Base-by-base conservation (phyloP, 2,797 vertebrate genomes). In the Coluber constrictor region DNA sequence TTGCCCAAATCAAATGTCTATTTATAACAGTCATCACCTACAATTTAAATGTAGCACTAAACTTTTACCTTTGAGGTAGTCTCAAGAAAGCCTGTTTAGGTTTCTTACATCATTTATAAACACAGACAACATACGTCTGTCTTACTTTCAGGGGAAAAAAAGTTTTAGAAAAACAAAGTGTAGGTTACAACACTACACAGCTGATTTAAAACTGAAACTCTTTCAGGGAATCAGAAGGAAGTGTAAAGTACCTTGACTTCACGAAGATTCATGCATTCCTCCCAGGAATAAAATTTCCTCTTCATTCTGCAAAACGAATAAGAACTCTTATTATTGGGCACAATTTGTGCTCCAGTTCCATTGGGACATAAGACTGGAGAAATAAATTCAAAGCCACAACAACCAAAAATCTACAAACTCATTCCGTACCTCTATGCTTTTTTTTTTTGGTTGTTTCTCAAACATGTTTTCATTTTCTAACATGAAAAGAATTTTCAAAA, bases 201-300 rank as follows among this genome's bases (percentile, higher is more conserved):
- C 86, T 89, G 88, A 0, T 2, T 27, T 10, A 91, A 23, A 5
- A 66, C 61, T 37, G 8, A 86, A 86, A 37, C 20, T 90, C 86
- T 56, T 20, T 92, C 1, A 32, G 2, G 5, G 5, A 74, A 66
- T 74, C 32, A 59, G 61, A 88, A 18, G 8, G 20, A 60, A 92
- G 15, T n/a, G 47, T 15, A 66, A 96, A 93, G 96, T 98, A 99
- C 99, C 98, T 99, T 99, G 97, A 99, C 98, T 95, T 99, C 99
- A 94, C 99, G 98, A 94, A 99, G 98, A 96, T 99, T 99, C 98
- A 99, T 99, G 94, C 99, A 99, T 97, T 99, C 99, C 93, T 99
- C 99, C 99, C 99, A 99, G 88, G 99, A 99, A 97, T 99, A 99
- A 97, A 99, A 99, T 95, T 99, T 99, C 88, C 98, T 98, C 98